These are phyloP conservation scores for Xiphophorus birchmanni DNA, from an alignment of 2,797 vertebrate species.

Conservation along the genomic window DNA sequence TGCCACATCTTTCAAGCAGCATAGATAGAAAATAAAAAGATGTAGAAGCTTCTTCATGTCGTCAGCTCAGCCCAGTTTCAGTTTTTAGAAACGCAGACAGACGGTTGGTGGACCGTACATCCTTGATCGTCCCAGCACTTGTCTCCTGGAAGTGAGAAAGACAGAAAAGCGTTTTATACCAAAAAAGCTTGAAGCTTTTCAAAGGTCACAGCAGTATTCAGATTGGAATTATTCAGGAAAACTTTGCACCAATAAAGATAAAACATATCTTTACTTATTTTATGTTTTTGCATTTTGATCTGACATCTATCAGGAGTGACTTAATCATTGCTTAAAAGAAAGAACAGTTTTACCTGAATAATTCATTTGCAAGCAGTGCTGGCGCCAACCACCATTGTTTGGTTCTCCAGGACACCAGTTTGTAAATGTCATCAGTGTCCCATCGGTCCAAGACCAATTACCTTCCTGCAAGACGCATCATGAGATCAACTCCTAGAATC, in stretches of 20 bases:
- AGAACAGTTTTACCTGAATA: not conserved
- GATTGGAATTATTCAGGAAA: not conserved
- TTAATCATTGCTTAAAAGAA: not conserved
- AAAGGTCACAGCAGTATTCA: not conserved
- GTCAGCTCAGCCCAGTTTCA: not conserved
- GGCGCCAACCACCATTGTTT: accelerated
- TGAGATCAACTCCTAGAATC: not conserved
- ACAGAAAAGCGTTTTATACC: not conserved
- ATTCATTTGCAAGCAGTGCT: not conserved
- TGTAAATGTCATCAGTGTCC: not conserved
- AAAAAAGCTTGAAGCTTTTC: not conserved
- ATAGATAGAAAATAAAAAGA: not conserved
- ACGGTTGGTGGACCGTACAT: accelerated
- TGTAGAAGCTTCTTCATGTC: not conserved
- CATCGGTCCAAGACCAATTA: not conserved
- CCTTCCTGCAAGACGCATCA: not conserved
- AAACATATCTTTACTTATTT: not conserved
- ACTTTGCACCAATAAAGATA: not conserved
- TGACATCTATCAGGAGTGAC: not conserved
- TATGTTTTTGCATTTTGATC: not conserved
- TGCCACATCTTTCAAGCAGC: not conserved
- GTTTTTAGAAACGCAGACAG: not conserved
- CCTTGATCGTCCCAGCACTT: not conserved
- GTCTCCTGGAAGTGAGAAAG: not conserved
- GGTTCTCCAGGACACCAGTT: not conserved